Evolutionary conservation across 2,797 vertebrate species (phyloP).

Genomic region (Sebastes jordani): DNA sequence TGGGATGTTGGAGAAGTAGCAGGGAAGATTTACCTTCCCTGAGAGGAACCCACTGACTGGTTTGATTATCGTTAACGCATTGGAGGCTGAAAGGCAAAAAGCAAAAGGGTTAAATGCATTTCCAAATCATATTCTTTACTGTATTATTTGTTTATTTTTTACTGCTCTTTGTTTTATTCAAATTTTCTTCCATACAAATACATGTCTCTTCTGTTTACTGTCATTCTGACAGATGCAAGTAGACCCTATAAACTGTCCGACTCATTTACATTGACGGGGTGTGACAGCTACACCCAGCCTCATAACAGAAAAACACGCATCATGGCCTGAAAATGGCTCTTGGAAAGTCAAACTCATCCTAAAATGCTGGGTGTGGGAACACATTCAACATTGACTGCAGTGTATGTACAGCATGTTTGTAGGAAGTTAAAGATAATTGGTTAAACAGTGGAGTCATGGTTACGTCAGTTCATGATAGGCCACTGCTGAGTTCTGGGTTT

Average conservation of each 20-base stretch:
- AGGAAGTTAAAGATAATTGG: conserved; percentile 29
- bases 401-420: conserved; percentile 41
- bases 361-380: conserved; percentile 65
- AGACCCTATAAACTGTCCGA: conserved; percentile 21
- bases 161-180: not conserved
- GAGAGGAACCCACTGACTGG: conserved; percentile 90
- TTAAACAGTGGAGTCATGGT: conserved; percentile 7
- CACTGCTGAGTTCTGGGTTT: not conserved
- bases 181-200: not conserved
- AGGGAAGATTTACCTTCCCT: conserved; percentile 91
- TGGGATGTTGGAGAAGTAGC: conserved; percentile 90
- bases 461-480: conserved; percentile 19
- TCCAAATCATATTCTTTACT: not conserved
- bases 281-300: conserved; percentile 65
- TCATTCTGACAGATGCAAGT: conserved; percentile 15
- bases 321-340: conserved; percentile 54
- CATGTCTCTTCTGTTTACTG: conserved; percentile 7
- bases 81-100: conserved; percentile 69
- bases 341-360: conserved; percentile 75
- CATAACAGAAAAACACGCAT: conserved; percentile 63
- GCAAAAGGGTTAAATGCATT: conserved; percentile 16
- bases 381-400: conserved; percentile 28
- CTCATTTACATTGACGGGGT: conserved; percentile 52
- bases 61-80: conserved; percentile 66
- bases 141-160: not conserved